phyloP scores from a whole-genome alignment of 92 coral and sea anemone species.

The Epizoanthus illoricatus region DNA sequence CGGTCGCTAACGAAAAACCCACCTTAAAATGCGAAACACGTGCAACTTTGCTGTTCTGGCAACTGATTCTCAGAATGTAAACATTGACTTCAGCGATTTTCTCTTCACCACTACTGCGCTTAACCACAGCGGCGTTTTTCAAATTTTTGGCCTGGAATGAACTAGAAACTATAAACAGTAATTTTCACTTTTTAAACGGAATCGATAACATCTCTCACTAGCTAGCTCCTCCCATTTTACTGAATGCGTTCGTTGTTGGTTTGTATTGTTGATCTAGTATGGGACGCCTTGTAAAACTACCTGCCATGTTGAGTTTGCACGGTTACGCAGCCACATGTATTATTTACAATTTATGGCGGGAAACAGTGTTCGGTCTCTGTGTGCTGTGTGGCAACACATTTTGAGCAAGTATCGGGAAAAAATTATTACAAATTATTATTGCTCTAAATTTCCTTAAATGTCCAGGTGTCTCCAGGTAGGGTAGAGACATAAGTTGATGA shows the following conservation, averaged over 20 bases:
- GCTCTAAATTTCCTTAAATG: no score
- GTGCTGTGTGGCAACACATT: no score
- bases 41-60: slow-evolving; percentile 1
- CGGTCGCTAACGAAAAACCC: neutral
- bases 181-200: slow-evolving; percentile 14
- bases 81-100: neutral
- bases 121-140: neutral
- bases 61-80: neutral
- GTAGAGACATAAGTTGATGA: no score
- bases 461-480: no score
- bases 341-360: slow-evolving; percentile 14
- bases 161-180: slow-evolving; percentile 17
- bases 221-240: slow-evolving; percentile 19
- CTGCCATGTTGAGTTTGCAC: neutral
- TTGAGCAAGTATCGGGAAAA: no score
- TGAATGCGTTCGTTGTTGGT: neutral
- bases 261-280: neutral
- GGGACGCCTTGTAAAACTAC: neutral
- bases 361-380: neutral
- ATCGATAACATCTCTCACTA: slow-evolving; percentile 10
- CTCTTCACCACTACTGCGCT: neutral
- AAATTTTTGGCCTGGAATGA: neutral
- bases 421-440: no score
- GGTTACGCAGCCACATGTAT: slow-evolving; percentile 16
- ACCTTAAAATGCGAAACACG: slow-evolving; percentile 11